Base-by-base conservation (phyloP, 2,888 invertebrate species). In the Rotaria sp. region DNA sequence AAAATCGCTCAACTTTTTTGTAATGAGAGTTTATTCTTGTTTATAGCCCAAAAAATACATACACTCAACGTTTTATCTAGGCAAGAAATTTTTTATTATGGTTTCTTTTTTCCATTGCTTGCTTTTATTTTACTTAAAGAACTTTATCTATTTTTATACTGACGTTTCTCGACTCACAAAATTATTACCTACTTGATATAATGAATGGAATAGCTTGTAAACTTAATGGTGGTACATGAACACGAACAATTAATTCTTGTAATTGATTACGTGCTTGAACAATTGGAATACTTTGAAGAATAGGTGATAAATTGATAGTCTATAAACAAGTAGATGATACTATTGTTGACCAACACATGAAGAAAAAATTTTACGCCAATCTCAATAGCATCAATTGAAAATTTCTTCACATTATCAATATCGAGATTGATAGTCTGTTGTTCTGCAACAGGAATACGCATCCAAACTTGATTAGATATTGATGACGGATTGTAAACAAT, bases 161-260 rank as follows among this genome's bases (percentile, higher is more conserved):
- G 45, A 45, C 8, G 8, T 45, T 45, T 45, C 15, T 52, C 24
- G 21, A 8, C 21, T 24, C 21, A 52, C 21, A n/a, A 35, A 5
- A 35, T 10, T 15, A 18, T 15, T 7, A 67, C 35, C 15, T 35
- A 67, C 67, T 67, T 67, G 67, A 15, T 67, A 7, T 7, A 5
- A 15, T 18, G 4, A 67, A 67, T 1, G 67, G 67, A 67, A 67
- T 35, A 67, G 67, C 67, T 35, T 67, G 67, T 7, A 67, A 18
- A 67, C 67, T 67, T 67, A 67, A 67, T 67, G 67, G 67, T 67
- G 67, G 67, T 35, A 67, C 30, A 30, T 67, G 67, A 18, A 67
- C 67, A 67, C 67, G 67, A 35, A 67, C 35, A 18, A 67, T 67
- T 35, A 67, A 35, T 67, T 67, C 67, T 67, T 35, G 67, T 0